phyloP scores from a whole-genome alignment of 2,113 vertebrate species.

The Cyanoramphus novaezelandiae region DNA sequence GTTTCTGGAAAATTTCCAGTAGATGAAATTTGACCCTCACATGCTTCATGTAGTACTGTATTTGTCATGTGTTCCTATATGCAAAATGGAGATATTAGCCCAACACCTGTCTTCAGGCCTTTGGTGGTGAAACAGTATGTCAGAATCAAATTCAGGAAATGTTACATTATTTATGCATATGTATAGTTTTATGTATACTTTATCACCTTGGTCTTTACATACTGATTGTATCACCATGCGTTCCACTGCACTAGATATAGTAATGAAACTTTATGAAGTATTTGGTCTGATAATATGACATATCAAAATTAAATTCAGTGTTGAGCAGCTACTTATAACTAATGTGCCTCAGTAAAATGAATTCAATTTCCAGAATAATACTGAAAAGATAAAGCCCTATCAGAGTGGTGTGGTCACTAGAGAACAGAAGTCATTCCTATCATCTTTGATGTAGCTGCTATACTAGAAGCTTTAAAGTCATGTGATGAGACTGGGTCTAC shows the following conservation, averaged over 20 bases:
- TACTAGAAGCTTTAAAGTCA: background rate
- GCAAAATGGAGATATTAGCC: constrained; percentile 12
- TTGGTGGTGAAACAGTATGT: background rate
- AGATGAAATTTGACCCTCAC: background rate
- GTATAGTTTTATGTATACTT: background rate
- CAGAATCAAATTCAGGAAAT: background rate
- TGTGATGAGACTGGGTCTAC: background rate
- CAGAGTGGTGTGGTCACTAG: background rate
- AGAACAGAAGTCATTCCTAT: background rate
- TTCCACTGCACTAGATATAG: background rate
- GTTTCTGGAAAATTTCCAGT: background rate
- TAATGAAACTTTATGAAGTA: background rate
- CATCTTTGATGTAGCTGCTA: background rate
- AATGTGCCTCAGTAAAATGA: background rate
- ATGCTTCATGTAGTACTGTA: background rate
- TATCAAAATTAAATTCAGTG: background rate
- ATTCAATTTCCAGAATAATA: background rate
- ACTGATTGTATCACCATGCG: background rate
- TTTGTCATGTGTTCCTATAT: background rate
- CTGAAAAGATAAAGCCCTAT: background rate
- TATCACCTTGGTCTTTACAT: background rate
- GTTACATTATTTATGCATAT: background rate
- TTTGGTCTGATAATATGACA: background rate
- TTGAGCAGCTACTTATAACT: background rate
- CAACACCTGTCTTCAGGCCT: background rate